A percentile compares a stretch with the other conserved stretches of the same genome.
These are phyloP conservation scores for Capromys pilorides DNA, from an alignment of 2,797 vertebrate species.

Conservation along the genomic window DNA sequence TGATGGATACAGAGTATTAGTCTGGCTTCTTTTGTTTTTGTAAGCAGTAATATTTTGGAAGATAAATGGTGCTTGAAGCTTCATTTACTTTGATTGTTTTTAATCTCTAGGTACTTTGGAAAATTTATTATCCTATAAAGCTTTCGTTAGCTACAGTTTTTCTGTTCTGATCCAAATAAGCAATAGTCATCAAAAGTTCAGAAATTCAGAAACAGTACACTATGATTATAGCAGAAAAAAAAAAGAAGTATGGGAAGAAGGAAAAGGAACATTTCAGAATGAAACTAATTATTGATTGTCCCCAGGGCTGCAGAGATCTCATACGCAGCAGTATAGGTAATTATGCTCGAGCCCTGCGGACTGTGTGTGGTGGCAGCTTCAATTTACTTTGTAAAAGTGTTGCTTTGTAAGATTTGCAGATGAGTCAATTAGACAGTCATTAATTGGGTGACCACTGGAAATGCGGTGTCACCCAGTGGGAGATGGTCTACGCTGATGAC, in stretches of 20 bases:
- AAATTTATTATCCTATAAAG: slow-evolving; percentile 82
- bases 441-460: slow-evolving; percentile 86
- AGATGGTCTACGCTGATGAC: slow-evolving; percentile 80
- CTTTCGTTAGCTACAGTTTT: slow-evolving; percentile 77
- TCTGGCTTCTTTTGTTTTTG: slow-evolving; percentile 71
- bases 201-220: slow-evolving; percentile 82
- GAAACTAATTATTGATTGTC: slow-evolving; percentile 88
- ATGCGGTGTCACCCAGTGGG: slow-evolving; percentile 71
- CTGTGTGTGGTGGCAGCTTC: slow-evolving; percentile 86
- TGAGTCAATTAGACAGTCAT: slow-evolving; percentile 87
- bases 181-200: slow-evolving; percentile 83
- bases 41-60: slow-evolving; percentile 79
- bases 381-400: slow-evolving; percentile 86
- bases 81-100: slow-evolving; percentile 78
- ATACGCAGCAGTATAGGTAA: slow-evolving; percentile 85
- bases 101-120: slow-evolving; percentile 79
- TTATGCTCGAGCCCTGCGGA: slow-evolving; percentile 85
- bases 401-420: slow-evolving; percentile 85
- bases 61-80: slow-evolving; percentile 76
- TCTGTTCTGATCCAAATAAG: slow-evolving; percentile 78
- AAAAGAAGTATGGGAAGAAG: too few relatives aligned
- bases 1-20: slow-evolving; percentile 54
- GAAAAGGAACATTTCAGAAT: slow-evolving; percentile 74
- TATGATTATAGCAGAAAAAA: slow-evolving; percentile 79
- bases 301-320: slow-evolving; percentile 83